These are phyloP conservation scores for Ectemnius continuus DNA, from an alignment of 2,888 invertebrate genomes.

Conservation along the genomic window DNA sequence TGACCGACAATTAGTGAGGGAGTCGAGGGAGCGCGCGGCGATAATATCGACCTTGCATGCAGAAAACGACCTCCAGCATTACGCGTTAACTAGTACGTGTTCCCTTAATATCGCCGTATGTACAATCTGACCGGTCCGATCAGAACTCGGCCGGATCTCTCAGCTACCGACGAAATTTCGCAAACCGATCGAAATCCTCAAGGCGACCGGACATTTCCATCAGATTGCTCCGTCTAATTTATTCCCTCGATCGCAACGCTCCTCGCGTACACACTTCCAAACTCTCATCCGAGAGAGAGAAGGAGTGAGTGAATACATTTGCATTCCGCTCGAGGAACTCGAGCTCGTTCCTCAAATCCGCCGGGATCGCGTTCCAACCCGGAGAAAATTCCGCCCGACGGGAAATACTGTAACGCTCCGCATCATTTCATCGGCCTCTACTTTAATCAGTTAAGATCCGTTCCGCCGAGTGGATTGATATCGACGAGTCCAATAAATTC, in stretches of 20 bases:
- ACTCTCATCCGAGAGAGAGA: neutral
- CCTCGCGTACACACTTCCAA: neutral
- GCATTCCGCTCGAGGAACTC: neutral
- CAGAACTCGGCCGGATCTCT: neutral
- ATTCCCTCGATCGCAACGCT: neutral
- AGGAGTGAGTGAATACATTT: neutral
- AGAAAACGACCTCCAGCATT: conserved; percentile 44
- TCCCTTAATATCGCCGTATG: conserved; percentile 22
- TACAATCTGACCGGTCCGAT: too few relatives aligned
- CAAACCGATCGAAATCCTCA: neutral
- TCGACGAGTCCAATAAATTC: too few relatives aligned
- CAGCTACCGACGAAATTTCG: conserved; percentile 22
- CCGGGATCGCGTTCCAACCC: too few relatives aligned
- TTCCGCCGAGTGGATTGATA: too few relatives aligned
- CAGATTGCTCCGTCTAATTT: neutral
- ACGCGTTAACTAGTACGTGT: conserved; percentile 45
- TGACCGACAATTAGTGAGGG: conserved; percentile 17
- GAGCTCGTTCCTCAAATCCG: neutral
- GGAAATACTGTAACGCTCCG: too few relatives aligned
- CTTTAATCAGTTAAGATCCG: too few relatives aligned
- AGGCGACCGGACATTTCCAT: neutral
- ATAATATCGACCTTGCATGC: conserved; percentile 42
- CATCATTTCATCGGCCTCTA: too few relatives aligned
- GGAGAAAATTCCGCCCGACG: too few relatives aligned
- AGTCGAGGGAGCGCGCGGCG: conserved; percentile 19